Evolutionary conservation across 2,888 invertebrate genomes (phyloP), one percentile per base, ranked within the genome.

Genomic region (Macroteleia sp.): DNA sequence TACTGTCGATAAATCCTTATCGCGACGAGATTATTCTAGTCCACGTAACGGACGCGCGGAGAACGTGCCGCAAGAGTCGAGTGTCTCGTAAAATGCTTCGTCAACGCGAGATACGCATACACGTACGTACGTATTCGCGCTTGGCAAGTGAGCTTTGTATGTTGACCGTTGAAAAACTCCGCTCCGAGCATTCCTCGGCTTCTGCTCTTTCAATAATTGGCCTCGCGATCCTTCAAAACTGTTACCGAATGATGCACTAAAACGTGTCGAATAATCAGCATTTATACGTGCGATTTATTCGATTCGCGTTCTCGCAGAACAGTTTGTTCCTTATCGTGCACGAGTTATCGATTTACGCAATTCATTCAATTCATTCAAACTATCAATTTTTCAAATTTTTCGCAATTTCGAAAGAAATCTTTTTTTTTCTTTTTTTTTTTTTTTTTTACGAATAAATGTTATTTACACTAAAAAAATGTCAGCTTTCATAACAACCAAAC

Each of bases 1-100:
- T 54, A 77, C 73, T 64, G 67, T 69, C 77, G 73, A 77, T 77
- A 77, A 77, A 73, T 77, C 73, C 77, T 77, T 77, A 77, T 77
- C 77, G 71, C 74, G 61, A 75, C 74, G 70, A 77, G 80, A 77
- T 80, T 80, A 80, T 80, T 80, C 80, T 77, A 80, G 75, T 80
- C 80, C 75, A 77, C 77, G 74, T 70, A 77, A 77, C 74, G 77
- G 69, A 70, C 77, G 70, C 39, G 48, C 70, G 28, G 57, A 46
- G 67, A 67, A 77, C 77, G 77, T 77, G 77, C 71, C 59, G 54
- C 67, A 41, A 67, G 77, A 67, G 41, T 57, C 16, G 73, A 62
- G 76, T 66, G 69, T 69, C 80, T 78, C 67, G 70, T 76, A 76
- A 79, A 81, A 76, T 67, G 74, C 76, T 77, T 81, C 81, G 77